Percentiles rank a stretch among this genome's conserved stretches.
These are phyloP conservation scores for Phallusia fumigata DNA, from an alignment of 23 tunicate species.

Conservation along the genomic window DNA sequence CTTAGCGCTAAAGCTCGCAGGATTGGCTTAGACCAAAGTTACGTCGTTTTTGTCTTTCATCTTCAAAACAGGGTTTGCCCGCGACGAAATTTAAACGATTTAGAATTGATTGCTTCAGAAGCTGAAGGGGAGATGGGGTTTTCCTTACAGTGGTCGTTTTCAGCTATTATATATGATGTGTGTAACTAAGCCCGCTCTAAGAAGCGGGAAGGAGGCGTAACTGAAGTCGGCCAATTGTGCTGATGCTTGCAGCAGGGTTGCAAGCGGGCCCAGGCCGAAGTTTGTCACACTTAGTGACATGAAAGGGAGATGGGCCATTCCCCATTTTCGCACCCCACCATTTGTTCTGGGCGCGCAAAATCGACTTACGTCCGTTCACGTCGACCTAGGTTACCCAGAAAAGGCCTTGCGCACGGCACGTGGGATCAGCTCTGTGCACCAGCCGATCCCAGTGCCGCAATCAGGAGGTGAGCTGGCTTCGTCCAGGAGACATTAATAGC, in stretches of 20 bases:
- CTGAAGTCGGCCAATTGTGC: not conserved
- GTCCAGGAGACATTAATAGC: not conserved
- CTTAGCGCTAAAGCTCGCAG: too few species aligned
- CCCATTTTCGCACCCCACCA: conserved; percentile 4
- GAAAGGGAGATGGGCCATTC: not conserved
- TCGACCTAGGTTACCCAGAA: not conserved
- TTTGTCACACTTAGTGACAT: conserved; percentile 8
- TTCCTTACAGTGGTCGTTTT: not conserved
- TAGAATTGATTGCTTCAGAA: conserved; percentile 7
- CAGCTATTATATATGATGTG: conserved; percentile 8
- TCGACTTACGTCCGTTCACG: not conserved
- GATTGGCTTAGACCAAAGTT: not conserved
- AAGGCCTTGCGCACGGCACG: not conserved
- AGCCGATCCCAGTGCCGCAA: not conserved
- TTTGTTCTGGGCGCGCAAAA: not conserved
- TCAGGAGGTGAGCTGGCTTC: not conserved
- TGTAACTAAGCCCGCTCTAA: not conserved
- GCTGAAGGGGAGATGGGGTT: conserved; percentile 10
- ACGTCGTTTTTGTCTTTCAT: conserved; percentile 4
- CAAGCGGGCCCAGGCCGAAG: not conserved
- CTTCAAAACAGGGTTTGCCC: not conserved
- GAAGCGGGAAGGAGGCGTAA: conserved; percentile 2
- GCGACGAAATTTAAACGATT: not conserved
- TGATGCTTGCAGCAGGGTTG: not conserved
- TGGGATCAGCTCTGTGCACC: not conserved